phyloP scores from a whole-genome alignment of 2,797 vertebrate species.

The Pangasius krempfi region DNA sequence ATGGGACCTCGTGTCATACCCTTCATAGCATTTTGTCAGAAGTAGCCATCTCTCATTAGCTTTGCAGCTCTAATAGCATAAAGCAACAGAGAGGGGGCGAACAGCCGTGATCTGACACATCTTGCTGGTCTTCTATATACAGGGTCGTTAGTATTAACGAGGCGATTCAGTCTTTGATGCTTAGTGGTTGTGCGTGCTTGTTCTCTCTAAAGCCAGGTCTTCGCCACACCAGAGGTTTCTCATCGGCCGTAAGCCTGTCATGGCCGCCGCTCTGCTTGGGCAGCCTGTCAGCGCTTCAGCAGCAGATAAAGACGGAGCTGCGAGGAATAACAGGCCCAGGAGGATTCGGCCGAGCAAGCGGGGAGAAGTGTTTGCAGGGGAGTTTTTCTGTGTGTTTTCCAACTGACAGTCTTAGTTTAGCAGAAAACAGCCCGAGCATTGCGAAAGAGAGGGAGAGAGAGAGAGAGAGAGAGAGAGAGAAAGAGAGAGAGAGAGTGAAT shows the following conservation, averaged over 20 bases:
- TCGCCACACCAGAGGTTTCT: slow-evolving; percentile 69
- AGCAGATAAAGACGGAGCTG: slow-evolving; percentile 88
- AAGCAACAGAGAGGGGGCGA: slow-evolving; percentile 33
- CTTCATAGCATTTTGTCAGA: slow-evolving; percentile 64
- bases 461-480: slow-evolving; percentile 8
- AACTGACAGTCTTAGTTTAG: slow-evolving; percentile 86
- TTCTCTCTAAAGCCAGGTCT: slow-evolving; percentile 59
- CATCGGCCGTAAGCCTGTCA: slow-evolving; percentile 84
- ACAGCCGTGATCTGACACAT: slow-evolving; percentile 58
- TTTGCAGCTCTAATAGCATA: slow-evolving; percentile 43
- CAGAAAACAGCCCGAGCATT: slow-evolving; percentile 88
- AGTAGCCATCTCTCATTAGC: slow-evolving; percentile 72
- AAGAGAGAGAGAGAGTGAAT: slow-evolving; percentile 60
- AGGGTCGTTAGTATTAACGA: slow-evolving; percentile 58
- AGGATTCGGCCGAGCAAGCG: slow-evolving; percentile 74
- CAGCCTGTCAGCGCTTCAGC: slow-evolving; percentile 90
- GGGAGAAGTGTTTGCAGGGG: slow-evolving; percentile 80
- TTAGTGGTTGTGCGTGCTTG: slow-evolving; percentile 57
- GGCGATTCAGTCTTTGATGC: slow-evolving; percentile 56
- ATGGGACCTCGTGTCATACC: slow-evolving; percentile 67
- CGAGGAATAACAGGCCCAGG: slow-evolving; percentile 78
- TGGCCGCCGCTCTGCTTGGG: slow-evolving; percentile 85
- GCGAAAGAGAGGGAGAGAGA: slow-evolving; percentile 29
- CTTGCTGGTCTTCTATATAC: slow-evolving; percentile 65
- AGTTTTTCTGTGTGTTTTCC: slow-evolving; percentile 88